Evolutionary conservation across 2,797 vertebrate species (phyloP).

Genomic region (Vespertilio murinus): DNA sequence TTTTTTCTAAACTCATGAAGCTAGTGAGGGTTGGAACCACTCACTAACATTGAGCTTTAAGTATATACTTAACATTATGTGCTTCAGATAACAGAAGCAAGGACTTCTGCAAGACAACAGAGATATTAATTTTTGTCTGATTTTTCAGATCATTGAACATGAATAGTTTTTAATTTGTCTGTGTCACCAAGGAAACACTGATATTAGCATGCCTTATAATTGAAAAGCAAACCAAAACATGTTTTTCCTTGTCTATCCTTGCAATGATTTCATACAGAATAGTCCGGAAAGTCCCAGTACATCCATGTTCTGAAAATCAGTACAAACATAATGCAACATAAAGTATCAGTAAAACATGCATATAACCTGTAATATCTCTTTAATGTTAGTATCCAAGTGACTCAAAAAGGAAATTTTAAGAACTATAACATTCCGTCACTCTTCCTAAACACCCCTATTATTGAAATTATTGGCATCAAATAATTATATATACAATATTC

Average conservation of each 20-base stretch:
- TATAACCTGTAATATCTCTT: background rate
- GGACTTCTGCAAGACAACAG: background rate
- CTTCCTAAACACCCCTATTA: background rate
- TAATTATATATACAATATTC: background rate
- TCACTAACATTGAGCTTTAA: background rate
- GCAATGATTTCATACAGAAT: background rate
- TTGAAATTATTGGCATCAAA: background rate
- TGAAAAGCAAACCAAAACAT: background rate
- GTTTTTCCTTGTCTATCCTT: background rate
- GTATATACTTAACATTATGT: background rate
- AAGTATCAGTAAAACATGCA: background rate
- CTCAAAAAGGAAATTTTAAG: background rate
- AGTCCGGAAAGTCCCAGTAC: background rate
- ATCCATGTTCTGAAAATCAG: background rate
- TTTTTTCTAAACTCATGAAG: background rate
- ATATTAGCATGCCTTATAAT: background rate
- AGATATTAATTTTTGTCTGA: background rate
- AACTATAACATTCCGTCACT: background rate
- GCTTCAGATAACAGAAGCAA: background rate
- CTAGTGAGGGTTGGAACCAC: background rate
- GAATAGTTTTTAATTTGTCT: background rate
- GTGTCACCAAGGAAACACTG: background rate
- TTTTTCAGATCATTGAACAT: background rate
- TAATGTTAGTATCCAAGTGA: background rate
- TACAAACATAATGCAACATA: background rate